Evolutionary conservation across 1,140 invertebrate species (phyloP), one percentile per base, ranked within the genome.

Genomic region (Ganaspis sp.): DNA sequence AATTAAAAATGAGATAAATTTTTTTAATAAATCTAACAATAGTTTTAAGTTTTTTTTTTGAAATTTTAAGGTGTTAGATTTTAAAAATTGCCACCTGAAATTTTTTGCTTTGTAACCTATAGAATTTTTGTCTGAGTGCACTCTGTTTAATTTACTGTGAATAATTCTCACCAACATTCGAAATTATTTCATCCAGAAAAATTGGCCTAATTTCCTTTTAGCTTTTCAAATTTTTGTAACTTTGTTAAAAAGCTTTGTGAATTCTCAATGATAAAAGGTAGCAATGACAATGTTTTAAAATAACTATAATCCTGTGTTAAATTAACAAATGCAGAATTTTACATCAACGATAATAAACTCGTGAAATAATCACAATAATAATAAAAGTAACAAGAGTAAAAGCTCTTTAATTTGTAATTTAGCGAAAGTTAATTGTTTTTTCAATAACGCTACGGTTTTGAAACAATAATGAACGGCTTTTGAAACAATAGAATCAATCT

Each of bases 261-360:
- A 34, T 29, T 26, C 12, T 4, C 12, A 75, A 69, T 34, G 69
- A 75, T 37, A 70, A 42, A 9, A 23, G 4, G 49, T 17, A 40
- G 17, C 70, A 75, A 64, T 69, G 42, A 69, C 40, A 4, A 26
- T 21, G 70, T 74, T 71, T 71, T 1, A 71, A 71, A 12, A 8
- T 17, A 3, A 45, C 21, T n/a, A n/a, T n/a, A n/a, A n/a, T n/a
- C n/a, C n/a, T n/a, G n/a, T n/a, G n/a, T n/a, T n/a, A n/a, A n/a
- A n/a, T n/a, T n/a, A n/a, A n/a, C n/a, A n/a, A n/a, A n/a, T n/a
- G n/a, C n/a, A n/a, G n/a, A n/a, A n/a, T n/a, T n/a, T n/a, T n/a
- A n/a, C n/a, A n/a, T n/a, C n/a, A n/a, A n/a, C n/a, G n/a, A n/a
- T n/a, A n/a, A n/a, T n/a, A n/a, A n/a, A n/a, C n/a, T n/a, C n/a